Conservation (phyloP, 2,888 invertebrate genomes). For the Gortyna flavago region DNA sequence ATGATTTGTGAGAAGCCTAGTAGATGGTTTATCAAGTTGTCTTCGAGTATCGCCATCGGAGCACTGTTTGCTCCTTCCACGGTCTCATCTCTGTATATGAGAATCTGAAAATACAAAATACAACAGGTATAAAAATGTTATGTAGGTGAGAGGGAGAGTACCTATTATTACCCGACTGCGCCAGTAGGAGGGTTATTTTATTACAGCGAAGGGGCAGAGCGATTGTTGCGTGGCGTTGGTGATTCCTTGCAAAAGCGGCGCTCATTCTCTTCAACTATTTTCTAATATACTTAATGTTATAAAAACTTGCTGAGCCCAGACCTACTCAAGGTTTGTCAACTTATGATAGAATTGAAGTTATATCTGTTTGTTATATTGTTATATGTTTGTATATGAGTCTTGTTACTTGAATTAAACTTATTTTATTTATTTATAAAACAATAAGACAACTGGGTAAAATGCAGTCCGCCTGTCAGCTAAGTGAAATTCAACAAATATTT, state of each 20-base stretch:
- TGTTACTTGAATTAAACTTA: no score
- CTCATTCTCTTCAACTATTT: not conserved
- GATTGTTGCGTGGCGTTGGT: not conserved
- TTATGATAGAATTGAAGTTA: no score
- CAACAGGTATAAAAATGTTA: not conserved
- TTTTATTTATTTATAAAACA: no score
- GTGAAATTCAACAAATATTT: not conserved
- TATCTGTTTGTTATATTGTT: no score
- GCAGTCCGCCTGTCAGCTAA: not conserved
- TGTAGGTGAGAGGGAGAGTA: not conserved
- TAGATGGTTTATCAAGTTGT: conserved; percentile 87
- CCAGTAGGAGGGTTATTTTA: no score
- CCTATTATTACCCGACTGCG: no score
- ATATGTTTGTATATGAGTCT: no score
- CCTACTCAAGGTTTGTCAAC: no score
- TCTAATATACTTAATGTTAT: no score
- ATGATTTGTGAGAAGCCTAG: conserved; percentile 93
- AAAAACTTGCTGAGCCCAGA: no score
- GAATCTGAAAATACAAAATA: conserved; percentile 78
- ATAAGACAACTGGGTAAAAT: not conserved
- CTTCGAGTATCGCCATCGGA: conserved; percentile 83
- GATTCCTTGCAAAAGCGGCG: not conserved
- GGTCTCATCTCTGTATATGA: conserved; percentile 82
- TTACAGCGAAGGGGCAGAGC: no score
- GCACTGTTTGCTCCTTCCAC: conserved; percentile 82